Evolutionary conservation across 2,888 invertebrate genomes (phyloP).

Genomic region (Eumerus sabulonum): DNA sequence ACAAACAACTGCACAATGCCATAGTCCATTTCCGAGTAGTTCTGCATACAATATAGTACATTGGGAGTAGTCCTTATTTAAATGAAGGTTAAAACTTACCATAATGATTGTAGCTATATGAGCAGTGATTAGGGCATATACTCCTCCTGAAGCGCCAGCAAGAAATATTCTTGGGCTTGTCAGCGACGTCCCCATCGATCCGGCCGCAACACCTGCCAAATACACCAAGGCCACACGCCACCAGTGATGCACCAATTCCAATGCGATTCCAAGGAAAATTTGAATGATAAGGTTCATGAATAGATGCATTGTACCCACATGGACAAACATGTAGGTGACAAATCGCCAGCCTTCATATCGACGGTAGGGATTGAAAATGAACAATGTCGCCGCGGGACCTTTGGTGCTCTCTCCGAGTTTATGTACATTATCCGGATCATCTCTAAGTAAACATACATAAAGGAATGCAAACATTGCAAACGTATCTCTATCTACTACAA

Average conservation of each 20-base stretch:
- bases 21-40: constrained; percentile 98
- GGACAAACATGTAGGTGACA: constrained; percentile 97
- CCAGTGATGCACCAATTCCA: constrained; percentile 98
- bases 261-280: constrained; percentile 93
- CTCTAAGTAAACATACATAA: constrained; percentile 69
- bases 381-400: constrained; percentile 88
- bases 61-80: neutral
- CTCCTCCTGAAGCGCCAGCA: constrained; percentile 97
- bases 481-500: no score
- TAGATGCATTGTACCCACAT: constrained; percentile 93
- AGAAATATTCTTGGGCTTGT: constrained; percentile 89
- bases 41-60: constrained; percentile 81
- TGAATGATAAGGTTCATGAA: constrained; percentile 95
- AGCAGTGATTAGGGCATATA: constrained; percentile 95
- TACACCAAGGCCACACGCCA: constrained; percentile 94
- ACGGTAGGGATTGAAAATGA: constrained; percentile 93
- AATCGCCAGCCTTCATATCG: constrained; percentile 95
- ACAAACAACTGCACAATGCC: constrained; percentile 91
- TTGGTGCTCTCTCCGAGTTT: constrained; percentile 79
- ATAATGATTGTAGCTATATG: constrained; percentile 95
- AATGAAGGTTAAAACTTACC: constrained; percentile 73
- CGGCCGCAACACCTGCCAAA: constrained; percentile 90
- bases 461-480: no score
- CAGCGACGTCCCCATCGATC: constrained; percentile 90
- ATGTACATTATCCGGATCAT: constrained; percentile 76